These are phyloP conservation scores for Panzeria rudis DNA, from an alignment of 2,888 invertebrate genomes.

Conservation along the genomic window DNA sequence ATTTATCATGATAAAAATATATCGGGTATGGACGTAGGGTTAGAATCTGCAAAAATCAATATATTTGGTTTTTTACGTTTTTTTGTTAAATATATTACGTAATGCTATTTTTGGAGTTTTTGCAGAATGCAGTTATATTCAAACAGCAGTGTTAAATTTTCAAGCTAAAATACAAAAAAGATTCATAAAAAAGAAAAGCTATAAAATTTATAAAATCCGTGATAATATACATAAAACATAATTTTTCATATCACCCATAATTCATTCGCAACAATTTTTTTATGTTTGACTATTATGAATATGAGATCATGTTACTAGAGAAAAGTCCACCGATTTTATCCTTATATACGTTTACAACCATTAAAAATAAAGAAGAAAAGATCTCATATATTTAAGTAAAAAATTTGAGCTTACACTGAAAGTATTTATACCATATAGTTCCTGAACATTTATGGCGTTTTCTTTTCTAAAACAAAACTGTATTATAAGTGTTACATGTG, in stretches of 20 bases:
- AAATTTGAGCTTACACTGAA: slow-evolving; percentile 38
- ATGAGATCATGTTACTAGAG: slow-evolving; percentile 67
- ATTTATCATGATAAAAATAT: no score
- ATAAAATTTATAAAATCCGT: no score
- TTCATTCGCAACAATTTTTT: background rate
- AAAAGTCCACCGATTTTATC: slow-evolving; percentile 69
- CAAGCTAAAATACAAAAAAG: background rate
- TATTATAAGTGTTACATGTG: no score
- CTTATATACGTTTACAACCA: slow-evolving; percentile 66
- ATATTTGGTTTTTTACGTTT: no score
- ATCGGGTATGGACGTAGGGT: no score
- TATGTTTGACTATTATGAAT: slow-evolving; percentile 39
- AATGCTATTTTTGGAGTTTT: no score
- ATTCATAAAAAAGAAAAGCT: background rate
- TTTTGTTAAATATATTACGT: no score
- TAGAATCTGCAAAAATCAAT: no score
- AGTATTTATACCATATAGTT: slow-evolving; percentile 32
- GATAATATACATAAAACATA: background rate
- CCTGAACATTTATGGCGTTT: no score
- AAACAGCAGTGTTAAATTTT: background rate
- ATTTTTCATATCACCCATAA: background rate
- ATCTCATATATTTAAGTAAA: slow-evolving; percentile 56
- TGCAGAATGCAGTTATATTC: no score
- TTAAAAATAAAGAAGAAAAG: slow-evolving; percentile 47
- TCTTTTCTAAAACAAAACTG: no score